Conservation (phyloP, 53 echinoderm and acorn worm species). For the Temnopleurus reevesii region DNA sequence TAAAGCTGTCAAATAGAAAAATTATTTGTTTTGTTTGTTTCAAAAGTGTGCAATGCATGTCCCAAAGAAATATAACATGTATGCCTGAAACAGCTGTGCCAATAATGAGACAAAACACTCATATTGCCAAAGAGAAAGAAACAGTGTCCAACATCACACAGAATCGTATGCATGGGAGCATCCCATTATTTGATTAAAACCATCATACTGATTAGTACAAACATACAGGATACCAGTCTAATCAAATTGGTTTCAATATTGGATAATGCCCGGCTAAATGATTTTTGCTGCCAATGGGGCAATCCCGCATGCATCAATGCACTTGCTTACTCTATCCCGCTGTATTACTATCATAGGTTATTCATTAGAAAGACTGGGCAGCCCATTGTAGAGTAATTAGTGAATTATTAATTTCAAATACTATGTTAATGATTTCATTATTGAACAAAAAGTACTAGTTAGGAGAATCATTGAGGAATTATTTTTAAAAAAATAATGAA, state of each 20-base stretch:
- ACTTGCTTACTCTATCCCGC: neutral
- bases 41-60: neutral
- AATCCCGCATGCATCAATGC: neutral
- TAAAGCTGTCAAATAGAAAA: neutral
- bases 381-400: neutral
- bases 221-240: neutral
- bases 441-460: too few relatives aligned
- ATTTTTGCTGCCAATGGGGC: neutral
- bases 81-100: neutral
- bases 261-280: neutral
- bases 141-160: neutral
- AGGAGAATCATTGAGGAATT: too few relatives aligned
- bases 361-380: neutral
- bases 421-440: too few relatives aligned
- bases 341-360: neutral
- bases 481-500: too few relatives aligned
- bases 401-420: too few relatives aligned
- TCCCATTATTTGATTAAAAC: neutral
- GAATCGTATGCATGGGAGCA: neutral
- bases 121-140: neutral
- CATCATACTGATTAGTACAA: neutral
- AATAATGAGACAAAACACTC: neutral
- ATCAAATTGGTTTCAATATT: slow-evolving; percentile 26
- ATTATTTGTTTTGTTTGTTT: neutral
- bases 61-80: neutral